A percentile compares a stretch with the other conserved stretches of the same genome.
Evolutionary conservation across 2,888 invertebrate genomes (phyloP).

Genomic region (Tethea ocularis): DNA sequence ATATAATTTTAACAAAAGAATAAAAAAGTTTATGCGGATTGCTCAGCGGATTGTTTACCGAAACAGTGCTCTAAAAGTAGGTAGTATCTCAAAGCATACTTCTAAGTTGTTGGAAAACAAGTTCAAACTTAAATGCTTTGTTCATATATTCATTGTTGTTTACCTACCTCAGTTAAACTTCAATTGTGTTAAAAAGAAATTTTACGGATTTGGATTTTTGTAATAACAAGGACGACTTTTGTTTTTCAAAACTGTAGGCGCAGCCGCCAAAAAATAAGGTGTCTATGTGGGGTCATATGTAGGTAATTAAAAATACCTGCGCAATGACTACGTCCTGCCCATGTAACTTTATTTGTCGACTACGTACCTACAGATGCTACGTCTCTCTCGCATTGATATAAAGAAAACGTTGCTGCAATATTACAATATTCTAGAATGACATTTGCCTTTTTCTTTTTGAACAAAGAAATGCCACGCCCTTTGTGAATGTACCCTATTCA

Average conservation of each 20-base stretch:
- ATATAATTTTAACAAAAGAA: no score
- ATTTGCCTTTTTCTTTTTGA: constrained; percentile 32
- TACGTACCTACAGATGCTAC: not conserved
- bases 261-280: no score
- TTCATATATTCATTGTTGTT: not conserved
- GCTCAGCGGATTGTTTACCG: not conserved
- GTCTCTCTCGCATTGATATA: not conserved
- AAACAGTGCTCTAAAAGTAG: not conserved
- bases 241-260: no score
- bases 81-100: not conserved
- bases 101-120: not conserved
- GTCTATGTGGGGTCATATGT: no score
- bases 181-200: no score
- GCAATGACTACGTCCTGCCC: no score
- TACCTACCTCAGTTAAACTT: no score
- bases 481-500: constrained; percentile 29
- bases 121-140: not conserved
- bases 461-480: constrained; percentile 45
- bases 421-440: constrained; percentile 27
- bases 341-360: no score
- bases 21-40: no score
- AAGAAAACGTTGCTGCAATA: not conserved
- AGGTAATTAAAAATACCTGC: no score
- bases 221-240: no score
- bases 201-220: no score